Evolutionary conservation across 2,888 invertebrate genomes (phyloP), one percentile per base, ranked within the genome.

Genomic region (Tupiocoris notatus): DNA sequence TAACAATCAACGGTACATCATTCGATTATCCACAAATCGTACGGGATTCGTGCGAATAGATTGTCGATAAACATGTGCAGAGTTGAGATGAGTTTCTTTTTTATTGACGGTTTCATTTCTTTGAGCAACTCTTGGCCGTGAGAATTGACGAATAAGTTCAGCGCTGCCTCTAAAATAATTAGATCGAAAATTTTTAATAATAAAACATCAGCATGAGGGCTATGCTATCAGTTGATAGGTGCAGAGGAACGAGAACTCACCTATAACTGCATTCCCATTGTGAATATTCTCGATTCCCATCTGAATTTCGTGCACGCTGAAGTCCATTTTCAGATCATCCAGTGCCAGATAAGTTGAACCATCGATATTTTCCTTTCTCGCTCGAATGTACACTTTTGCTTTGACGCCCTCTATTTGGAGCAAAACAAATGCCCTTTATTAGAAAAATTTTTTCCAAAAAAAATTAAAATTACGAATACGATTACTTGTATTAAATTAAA

Each of bases 211-310:
- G n/a, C n/a, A n/a, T n/a, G n/a, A n/a, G n/a, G n/a, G n/a, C n/a
- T n/a, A n/a, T n/a, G n/a, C n/a, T n/a, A n/a, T n/a, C n/a, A n/a
- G n/a, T n/a, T n/a, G n/a, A n/a, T n/a, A n/a, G n/a, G n/a, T n/a
- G n/a, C n/a, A n/a, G n/a, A n/a, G n/a, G n/a, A n/a, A n/a, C n/a
- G n/a, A n/a, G 7, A 17, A 56, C 91, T 88, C 85, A 94, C 94
- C 91, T 81, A 94, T 85, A 56, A 94, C 92, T 18, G 91, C 86
- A 83, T 93, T 94, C 81, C 91, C 90, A 82, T 92, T 92, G 80
- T 92, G 91, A 68, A 93, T 87, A 82, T 93, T 93, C 82, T 93
- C 91, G 23, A 94, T 93, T 17, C 93, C 93, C 94, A 94, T 94
- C 83, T 88, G 88, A 64, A 94, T 93, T 80, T 91, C 88, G 82